phyloP scores from a whole-genome alignment of 2,113 vertebrate species.

The Aegithalos caudatus region DNA sequence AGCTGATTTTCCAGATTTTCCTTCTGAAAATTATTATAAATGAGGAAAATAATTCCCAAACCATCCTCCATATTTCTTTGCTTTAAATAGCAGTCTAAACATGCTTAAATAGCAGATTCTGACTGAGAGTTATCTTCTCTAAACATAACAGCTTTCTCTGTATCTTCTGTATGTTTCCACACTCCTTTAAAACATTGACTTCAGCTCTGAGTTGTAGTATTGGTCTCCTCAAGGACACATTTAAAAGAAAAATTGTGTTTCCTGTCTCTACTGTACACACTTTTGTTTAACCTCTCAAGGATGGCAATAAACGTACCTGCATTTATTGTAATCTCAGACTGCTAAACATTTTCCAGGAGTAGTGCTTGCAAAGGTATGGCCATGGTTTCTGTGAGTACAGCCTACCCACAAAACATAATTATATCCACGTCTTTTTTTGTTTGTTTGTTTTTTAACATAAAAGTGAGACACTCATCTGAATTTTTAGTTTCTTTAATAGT shows the following conservation, averaged over 20 bases:
- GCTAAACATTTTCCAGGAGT: background rate
- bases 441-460: background rate
- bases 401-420: background rate
- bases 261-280: background rate
- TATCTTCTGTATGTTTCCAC: background rate
- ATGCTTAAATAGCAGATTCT: background rate
- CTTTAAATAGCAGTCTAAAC: background rate
- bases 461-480: background rate
- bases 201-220: background rate
- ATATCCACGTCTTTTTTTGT: fast-evolving
- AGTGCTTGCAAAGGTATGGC: background rate
- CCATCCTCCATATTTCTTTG: background rate
- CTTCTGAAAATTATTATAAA: background rate
- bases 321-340: background rate
- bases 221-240: background rate
- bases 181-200: background rate
- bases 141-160: background rate
- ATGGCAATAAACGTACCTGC: background rate
- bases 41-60: background rate
- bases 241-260: background rate
- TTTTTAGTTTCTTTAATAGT: background rate
- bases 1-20: background rate
- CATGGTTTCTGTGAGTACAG: background rate
- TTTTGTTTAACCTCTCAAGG: background rate
- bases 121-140: background rate